Evolutionary conservation across 2,797 vertebrate genomes (phyloP).

Genomic region (Lophius americanus): DNA sequence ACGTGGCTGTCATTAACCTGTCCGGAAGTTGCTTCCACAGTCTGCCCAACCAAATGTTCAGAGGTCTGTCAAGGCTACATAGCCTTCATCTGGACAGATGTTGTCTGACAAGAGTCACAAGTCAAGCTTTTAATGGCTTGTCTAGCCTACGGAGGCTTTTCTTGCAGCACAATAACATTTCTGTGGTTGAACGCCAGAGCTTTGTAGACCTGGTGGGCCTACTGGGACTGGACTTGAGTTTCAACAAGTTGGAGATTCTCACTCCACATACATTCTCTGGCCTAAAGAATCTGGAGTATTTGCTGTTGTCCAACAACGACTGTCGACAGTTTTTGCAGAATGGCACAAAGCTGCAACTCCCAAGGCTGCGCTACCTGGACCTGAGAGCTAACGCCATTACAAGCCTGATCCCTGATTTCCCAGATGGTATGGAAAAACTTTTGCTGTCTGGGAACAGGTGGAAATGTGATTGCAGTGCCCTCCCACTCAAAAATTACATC

Average conservation of each 20-base stretch:
- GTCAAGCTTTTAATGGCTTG: conserved; percentile 86
- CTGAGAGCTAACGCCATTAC: conserved; percentile 86
- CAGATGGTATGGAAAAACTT: conserved; percentile 86
- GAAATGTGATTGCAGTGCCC: conserved; percentile 88
- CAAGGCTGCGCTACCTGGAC: conserved; percentile 87
- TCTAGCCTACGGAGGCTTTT: conserved; percentile 91
- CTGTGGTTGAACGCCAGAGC: conserved; percentile 85
- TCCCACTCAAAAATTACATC: conserved; percentile 85
- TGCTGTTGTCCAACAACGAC: conserved; percentile 89
- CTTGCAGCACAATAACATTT: conserved; percentile 88
- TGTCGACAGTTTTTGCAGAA: conserved; percentile 81
- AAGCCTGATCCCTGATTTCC: conserved; percentile 75
- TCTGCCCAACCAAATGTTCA: conserved; percentile 88
- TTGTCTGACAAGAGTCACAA: conserved; percentile 85
- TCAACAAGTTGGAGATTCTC: conserved; percentile 86
- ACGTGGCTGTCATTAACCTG: conserved; percentile 92
- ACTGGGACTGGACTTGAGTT: conserved; percentile 89
- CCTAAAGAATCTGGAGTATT: conserved; percentile 90
- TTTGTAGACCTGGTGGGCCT: conserved; percentile 87
- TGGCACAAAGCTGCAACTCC: conserved; percentile 77
- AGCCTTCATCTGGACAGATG: conserved; percentile 94
- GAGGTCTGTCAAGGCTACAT: conserved; percentile 88
- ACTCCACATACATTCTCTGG: conserved; percentile 83
- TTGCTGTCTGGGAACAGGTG: conserved; percentile 93
- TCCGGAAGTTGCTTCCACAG: conserved; percentile 89